Percentiles rank a stretch among this genome's conserved stretches.
Evolutionary conservation across 1,140 invertebrate species (phyloP).

Genomic region (Diorhabda carinulata): DNA sequence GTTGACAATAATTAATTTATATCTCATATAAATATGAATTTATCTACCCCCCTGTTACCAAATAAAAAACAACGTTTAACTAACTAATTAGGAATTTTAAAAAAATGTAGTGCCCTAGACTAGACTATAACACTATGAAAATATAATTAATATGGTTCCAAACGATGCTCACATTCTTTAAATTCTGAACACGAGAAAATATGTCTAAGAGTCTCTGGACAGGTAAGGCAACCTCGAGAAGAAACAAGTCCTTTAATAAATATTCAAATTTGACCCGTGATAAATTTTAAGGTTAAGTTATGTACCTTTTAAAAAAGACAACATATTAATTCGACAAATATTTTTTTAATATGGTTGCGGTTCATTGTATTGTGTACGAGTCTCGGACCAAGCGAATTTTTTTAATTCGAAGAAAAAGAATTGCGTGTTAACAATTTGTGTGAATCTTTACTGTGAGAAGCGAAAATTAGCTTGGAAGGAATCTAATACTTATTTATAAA

Average conservation of each 20-base stretch:
- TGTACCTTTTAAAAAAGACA: constrained; percentile 31
- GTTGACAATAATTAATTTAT: no score
- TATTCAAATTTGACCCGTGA: constrained; percentile 39
- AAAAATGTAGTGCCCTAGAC: background rate
- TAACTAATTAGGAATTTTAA: no score
- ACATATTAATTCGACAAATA: constrained; percentile 28
- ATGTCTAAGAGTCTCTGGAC: constrained; percentile 9
- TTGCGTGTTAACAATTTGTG: background rate
- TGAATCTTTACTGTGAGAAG: no score
- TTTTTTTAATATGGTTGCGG: constrained; percentile 17
- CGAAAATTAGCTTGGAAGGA: no score
- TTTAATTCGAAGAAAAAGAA: background rate
- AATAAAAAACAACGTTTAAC: no score
- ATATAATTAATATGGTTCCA: constrained; percentile 32
- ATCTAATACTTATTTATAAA: no score
- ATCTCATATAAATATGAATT: no score
- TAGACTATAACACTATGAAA: background rate
- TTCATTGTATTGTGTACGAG: constrained; percentile 2
- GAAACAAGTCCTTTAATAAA: constrained; percentile 39
- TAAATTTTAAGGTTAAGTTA: constrained; percentile 38
- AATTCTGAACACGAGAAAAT: constrained; percentile 35
- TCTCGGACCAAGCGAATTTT: background rate
- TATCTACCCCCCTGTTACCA: no score
- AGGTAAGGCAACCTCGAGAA: constrained; percentile 6
- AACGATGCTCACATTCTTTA: constrained; percentile 30